A percentile compares a stretch with the other conserved stretches of the same genome.
Evolutionary conservation across 2,113 vertebrate genomes (phyloP).

Genomic region (Platysternon megacephalum): DNA sequence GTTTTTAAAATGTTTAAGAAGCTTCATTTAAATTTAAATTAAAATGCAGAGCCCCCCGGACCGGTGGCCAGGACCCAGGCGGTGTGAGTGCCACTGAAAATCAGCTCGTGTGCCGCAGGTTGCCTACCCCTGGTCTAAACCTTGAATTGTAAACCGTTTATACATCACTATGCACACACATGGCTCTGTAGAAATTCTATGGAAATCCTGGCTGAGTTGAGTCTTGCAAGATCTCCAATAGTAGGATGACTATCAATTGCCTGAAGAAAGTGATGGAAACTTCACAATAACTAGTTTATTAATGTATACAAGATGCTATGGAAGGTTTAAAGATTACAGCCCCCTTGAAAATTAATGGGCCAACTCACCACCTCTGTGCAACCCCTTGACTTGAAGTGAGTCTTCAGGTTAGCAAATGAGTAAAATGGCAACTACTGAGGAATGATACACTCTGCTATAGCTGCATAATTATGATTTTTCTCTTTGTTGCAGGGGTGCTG

Average conservation of each 20-base stretch:
- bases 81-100: too few species aligned
- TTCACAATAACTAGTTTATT: background rate
- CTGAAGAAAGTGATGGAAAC: background rate
- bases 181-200: background rate
- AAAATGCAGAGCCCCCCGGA: too few species aligned
- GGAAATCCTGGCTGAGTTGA: background rate
- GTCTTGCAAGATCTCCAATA: fast-evolving
- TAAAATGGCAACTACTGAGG: background rate
- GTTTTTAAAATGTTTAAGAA: too few species aligned
- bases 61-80: too few species aligned
- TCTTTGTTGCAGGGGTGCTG: slow-evolving; percentile 85
- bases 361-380: background rate
- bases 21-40: too few species aligned
- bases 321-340: background rate
- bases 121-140: background rate
- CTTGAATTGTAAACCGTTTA: background rate
- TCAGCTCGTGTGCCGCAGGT: too few species aligned
- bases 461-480: background rate
- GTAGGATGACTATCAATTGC: background rate
- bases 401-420: background rate
- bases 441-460: background rate
- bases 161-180: background rate
- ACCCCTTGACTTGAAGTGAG: background rate
- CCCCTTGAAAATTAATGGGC: background rate
- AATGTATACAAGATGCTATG: background rate